These are phyloP conservation scores for Raja brachyura DNA, from an alignment of 2,113 vertebrate genomes.

Conservation along the genomic window DNA sequence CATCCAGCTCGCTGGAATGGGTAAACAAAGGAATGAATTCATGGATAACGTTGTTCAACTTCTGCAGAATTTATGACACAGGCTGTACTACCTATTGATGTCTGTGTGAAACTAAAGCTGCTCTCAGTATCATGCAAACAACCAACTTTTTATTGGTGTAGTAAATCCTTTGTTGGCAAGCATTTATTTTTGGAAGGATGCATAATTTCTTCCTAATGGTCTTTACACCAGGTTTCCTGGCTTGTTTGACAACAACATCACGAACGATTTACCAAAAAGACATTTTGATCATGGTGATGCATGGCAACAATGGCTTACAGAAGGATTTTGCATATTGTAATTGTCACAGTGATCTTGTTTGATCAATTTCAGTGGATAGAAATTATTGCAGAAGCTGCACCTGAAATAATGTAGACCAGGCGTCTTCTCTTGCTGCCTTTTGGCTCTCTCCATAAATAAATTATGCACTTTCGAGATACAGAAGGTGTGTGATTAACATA, in stretches of 20 bases:
- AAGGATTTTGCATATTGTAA: background rate
- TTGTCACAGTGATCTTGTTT: background rate
- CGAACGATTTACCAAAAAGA: background rate
- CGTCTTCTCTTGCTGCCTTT: background rate
- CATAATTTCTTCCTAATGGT: background rate
- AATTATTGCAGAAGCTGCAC: background rate
- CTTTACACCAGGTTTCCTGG: background rate
- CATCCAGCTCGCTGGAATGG: constrained; percentile 51
- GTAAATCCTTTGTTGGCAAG: background rate
- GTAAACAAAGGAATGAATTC: constrained; percentile 55
- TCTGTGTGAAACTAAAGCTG: background rate
- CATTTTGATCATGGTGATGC: background rate
- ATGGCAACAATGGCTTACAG: too few relatives aligned
- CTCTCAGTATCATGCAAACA: too few relatives aligned
- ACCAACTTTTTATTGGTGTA: background rate
- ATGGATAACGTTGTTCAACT: constrained; percentile 66
- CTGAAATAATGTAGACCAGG: too few relatives aligned
- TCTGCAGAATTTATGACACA: constrained; percentile 54
- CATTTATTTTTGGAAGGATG: background rate
- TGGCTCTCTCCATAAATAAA: background rate
- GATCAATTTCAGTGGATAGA: background rate
- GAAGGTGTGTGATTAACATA: background rate
- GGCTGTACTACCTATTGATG: background rate
- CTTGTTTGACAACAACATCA: background rate
- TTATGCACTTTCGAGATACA: background rate